Evolutionary conservation across 2,888 invertebrate genomes (phyloP).

Genomic region (Nomada fabriciana): DNA sequence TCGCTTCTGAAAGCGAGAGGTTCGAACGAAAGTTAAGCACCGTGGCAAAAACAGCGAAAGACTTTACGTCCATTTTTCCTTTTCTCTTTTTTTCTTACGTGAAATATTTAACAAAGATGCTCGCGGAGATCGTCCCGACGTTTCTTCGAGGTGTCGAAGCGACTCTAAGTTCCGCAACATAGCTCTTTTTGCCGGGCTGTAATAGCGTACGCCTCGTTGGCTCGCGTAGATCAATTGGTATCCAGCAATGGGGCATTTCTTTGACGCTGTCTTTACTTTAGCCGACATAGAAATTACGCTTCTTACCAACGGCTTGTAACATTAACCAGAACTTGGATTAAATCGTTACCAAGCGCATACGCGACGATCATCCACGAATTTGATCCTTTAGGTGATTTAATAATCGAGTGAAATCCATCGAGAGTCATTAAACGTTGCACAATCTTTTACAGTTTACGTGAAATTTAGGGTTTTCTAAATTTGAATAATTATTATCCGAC

Average conservation of each 20-base stretch:
- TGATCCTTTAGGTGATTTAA: no score
- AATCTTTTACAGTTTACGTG: background rate
- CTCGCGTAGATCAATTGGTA: slow-evolving; percentile 46
- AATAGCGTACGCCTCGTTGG: slow-evolving; percentile 49
- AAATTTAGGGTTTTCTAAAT: no score
- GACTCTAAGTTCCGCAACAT: slow-evolving; percentile 11
- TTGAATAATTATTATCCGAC: no score
- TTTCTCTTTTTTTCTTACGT: background rate
- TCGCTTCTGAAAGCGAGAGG: slow-evolving; percentile 1
- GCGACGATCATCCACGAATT: background rate
- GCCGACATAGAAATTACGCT: slow-evolving; percentile 15
- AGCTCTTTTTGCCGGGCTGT: slow-evolving; percentile 28
- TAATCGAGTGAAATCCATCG: background rate
- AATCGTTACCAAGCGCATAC: background rate
- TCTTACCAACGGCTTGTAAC: slow-evolving; percentile 13
- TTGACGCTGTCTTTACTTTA: slow-evolving; percentile 22
- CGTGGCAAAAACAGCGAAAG: background rate
- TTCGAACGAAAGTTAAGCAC: background rate
- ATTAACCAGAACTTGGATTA: background rate
- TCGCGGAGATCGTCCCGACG: background rate
- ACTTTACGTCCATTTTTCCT: background rate
- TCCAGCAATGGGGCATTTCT: slow-evolving; percentile 27
- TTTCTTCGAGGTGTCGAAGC: slow-evolving; percentile 28
- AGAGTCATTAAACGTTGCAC: background rate
- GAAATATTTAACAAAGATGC: background rate